These are phyloP conservation scores for Panagrolaimus sp. DNA, from an alignment of 1,140 invertebrate species.

Conservation along the genomic window DNA sequence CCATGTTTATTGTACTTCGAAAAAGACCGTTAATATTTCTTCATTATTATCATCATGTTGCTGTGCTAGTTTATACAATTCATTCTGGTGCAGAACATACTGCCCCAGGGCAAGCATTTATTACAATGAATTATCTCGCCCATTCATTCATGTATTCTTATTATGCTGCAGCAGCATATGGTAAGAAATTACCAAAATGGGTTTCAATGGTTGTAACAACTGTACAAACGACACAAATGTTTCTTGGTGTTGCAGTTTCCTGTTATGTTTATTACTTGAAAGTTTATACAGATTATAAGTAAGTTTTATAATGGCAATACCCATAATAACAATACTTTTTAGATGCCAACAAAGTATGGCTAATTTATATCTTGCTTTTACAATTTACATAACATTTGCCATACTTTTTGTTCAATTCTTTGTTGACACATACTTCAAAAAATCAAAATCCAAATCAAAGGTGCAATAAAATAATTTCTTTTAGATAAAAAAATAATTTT, in stretches of 20 bases:
- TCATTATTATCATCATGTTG: conserved; percentile 67
- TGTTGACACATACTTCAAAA: conserved; percentile 58
- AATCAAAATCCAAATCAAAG: conserved; percentile 22
- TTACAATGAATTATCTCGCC: conserved; percentile 95
- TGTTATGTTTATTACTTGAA: conserved; percentile 46
- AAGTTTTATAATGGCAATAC: background rate
- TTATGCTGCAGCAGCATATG: conserved; percentile 82
- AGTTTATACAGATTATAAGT: conserved; percentile 19
- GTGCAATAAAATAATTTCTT: conserved; percentile 2
- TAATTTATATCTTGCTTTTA: conserved; percentile 79
- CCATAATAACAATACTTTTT: conserved; percentile 16
- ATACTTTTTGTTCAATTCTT: conserved; percentile 63
- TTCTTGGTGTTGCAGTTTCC: conserved; percentile 42
- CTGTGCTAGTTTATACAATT: conserved; percentile 84
- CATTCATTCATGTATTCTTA: conserved; percentile 97
- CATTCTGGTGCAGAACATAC: conserved; percentile 86
- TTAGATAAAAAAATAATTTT: too few species aligned
- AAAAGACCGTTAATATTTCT: conserved; percentile 57
- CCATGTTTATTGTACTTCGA: conserved; percentile 57
- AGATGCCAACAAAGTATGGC: conserved; percentile 76
- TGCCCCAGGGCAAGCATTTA: conserved; percentile 89
- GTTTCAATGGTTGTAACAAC: conserved; percentile 87
- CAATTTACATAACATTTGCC: conserved; percentile 76
- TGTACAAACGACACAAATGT: conserved; percentile 75
- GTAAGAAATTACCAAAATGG: conserved; percentile 73